A percentile compares a stretch with the other conserved stretches of the same genome.
These are phyloP conservation scores for Mugil cephalus DNA, from an alignment of 2,113 vertebrate species.

Conservation along the genomic window DNA sequence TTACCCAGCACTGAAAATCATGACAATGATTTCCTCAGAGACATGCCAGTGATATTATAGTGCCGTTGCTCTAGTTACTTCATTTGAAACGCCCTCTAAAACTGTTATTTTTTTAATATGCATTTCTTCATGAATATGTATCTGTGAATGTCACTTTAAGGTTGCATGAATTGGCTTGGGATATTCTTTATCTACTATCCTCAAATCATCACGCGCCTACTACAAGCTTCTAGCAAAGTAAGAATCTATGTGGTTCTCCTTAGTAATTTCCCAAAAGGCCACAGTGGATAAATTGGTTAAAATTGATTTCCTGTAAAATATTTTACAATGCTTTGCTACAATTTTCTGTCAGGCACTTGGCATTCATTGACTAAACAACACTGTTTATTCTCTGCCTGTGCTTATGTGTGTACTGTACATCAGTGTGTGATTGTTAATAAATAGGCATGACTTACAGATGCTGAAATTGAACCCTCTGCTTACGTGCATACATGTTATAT, in stretches of 20 bases:
- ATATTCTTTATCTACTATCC: background rate
- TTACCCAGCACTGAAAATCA: background rate
- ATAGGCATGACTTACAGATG: background rate
- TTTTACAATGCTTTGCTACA: constrained; percentile 15
- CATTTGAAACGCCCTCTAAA: background rate
- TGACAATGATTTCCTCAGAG: background rate
- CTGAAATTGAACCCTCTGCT: background rate
- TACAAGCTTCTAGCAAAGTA: constrained; percentile 19
- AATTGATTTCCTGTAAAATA: constrained; percentile 45
- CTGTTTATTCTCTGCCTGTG: background rate
- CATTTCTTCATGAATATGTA: background rate
- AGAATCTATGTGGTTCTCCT: constrained; percentile 8
- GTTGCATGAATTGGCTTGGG: too few relatives aligned
- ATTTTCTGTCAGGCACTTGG: constrained; percentile 14
- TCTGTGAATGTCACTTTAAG: constrained; percentile 4
- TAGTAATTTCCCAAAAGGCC: constrained; percentile 31
- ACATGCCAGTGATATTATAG: background rate
- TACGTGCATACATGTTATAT: constrained; percentile 24
- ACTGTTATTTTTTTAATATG: background rate
- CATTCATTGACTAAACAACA: background rate
- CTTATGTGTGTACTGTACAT: background rate
- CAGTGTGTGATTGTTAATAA: constrained; percentile 11
- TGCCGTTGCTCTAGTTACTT: background rate
- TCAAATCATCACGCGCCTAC: constrained; percentile 9
- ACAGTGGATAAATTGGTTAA: constrained; percentile 23